Evolutionary conservation across 2,113 vertebrate genomes (phyloP).

Genomic region (Vulpes vulpes): DNA sequence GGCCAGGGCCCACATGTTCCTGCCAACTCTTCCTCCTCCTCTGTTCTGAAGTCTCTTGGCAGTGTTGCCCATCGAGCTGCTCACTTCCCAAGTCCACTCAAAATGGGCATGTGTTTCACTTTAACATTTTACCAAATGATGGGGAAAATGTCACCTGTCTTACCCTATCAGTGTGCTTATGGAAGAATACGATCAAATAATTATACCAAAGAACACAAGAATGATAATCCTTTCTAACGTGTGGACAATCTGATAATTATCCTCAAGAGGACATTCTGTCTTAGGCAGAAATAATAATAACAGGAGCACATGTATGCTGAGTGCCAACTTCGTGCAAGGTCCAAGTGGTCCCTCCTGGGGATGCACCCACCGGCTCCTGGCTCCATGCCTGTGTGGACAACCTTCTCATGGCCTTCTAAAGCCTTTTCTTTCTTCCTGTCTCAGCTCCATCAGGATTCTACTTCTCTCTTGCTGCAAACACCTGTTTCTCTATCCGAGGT

Average conservation of each 20-base stretch:
- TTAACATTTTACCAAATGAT: not conserved
- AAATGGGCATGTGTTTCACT: conserved; percentile 4
- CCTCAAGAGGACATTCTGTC: not conserved
- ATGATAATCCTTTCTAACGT: not conserved
- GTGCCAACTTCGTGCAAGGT: not conserved
- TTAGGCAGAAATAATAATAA: not conserved
- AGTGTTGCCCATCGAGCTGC: not conserved
- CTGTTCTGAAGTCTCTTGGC: not conserved
- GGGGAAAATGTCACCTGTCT: not conserved
- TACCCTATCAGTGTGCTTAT: not conserved
- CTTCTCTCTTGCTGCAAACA: not conserved
- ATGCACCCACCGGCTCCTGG: not conserved
- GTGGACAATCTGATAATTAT: not conserved
- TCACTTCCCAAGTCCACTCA: not conserved
- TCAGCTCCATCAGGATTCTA: not conserved
- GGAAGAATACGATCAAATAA: conserved; percentile 24
- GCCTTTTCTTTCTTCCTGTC: not conserved
- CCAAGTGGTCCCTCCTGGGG: not conserved
- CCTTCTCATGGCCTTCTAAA: not conserved
- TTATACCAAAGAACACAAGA: not conserved
- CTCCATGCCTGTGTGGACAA: not conserved
- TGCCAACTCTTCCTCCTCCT: not conserved
- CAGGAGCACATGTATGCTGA: not conserved
- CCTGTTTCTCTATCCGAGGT: not conserved
- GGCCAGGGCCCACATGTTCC: not conserved